A percentile compares a stretch with the other conserved stretches of the same genome.
Conservation (phyloP, 2,888 invertebrate genomes). For the Ormyrus rosae region DNA sequence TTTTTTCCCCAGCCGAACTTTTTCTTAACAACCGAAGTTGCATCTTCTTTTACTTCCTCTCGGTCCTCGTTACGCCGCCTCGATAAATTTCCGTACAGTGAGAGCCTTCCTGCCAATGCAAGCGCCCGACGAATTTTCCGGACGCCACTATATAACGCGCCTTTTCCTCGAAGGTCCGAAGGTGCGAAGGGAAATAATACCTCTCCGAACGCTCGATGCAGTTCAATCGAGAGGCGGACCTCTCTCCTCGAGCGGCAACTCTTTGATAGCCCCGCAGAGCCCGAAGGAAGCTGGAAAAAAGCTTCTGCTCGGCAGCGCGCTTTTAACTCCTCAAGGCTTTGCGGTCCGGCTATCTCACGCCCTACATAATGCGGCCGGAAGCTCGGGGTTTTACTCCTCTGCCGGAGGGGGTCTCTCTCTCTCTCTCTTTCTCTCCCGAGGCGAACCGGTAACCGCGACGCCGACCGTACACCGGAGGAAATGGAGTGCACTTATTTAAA, state of each 20-base stretch:
- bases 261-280: not conserved
- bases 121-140: too few relatives aligned
- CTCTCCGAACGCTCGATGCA: not conserved
- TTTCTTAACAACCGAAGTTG: too few relatives aligned
- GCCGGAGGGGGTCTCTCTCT: not conserved
- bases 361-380: slow-evolving; percentile 52
- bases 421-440: too few relatives aligned
- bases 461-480: slow-evolving; percentile 27
- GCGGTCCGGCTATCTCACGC: slow-evolving; percentile 41
- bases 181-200: too few relatives aligned
- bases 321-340: slow-evolving; percentile 49
- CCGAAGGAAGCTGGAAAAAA: slow-evolving; percentile 5
- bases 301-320: slow-evolving; percentile 20
- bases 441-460: not conserved
- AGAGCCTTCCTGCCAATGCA: too few relatives aligned
- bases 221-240: slow-evolving; percentile 32
- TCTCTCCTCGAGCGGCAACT: too few relatives aligned
- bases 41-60: not conserved
- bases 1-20: too few relatives aligned
- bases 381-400: slow-evolving; percentile 50
- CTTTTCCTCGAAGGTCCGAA: too few relatives aligned
- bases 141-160: too few relatives aligned
- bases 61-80: not conserved
- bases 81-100: slow-evolving; percentile 11
- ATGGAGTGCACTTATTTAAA: slow-evolving; percentile 55